phyloP scores from a whole-genome alignment of 2,888 invertebrate genomes.

The Tiliacea citrago region DNA sequence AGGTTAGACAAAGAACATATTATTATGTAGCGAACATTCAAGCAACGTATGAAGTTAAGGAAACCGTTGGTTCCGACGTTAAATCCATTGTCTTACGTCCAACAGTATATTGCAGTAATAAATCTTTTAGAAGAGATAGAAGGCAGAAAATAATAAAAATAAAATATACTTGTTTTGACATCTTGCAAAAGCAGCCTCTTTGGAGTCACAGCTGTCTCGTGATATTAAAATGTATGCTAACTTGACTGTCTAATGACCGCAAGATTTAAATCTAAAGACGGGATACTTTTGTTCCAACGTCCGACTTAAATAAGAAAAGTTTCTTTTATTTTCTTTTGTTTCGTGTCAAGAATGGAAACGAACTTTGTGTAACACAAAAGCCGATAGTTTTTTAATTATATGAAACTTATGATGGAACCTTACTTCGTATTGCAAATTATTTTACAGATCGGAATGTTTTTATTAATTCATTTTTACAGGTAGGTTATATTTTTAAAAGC shows the following conservation, averaged over 20 bases:
- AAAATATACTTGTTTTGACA: conserved; percentile 82
- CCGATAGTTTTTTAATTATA: conserved; percentile 59
- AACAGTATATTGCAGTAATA: conserved; percentile 82
- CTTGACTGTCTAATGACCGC: conserved; percentile 83
- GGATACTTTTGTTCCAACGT: conserved; percentile 75
- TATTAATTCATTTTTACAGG: neutral
- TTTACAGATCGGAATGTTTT: neutral
- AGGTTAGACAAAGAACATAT: conserved; percentile 41
- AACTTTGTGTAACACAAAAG: conserved; percentile 58
- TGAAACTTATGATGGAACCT: conserved; percentile 15
- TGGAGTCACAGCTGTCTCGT: conserved; percentile 79
- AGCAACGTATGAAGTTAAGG: conserved; percentile 66
- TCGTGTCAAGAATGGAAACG: conserved; percentile 58
- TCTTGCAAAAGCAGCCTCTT: conserved; percentile 74
- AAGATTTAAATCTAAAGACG: conserved; percentile 81
- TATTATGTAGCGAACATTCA: conserved; percentile 53
- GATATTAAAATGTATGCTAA: conserved; percentile 87
- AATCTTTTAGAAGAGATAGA: conserved; percentile 77
- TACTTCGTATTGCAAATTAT: conserved; percentile 10
- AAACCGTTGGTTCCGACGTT: conserved; percentile 72
- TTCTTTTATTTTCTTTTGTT: conserved; percentile 75
- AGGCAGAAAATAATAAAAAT: conserved; percentile 79
- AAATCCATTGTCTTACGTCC: conserved; percentile 70
- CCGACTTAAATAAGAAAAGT: conserved; percentile 82
- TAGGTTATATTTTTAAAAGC: neutral